Base-by-base conservation (phyloP, 1,140 invertebrate species). In the Wiebesia pumilae region DNA sequence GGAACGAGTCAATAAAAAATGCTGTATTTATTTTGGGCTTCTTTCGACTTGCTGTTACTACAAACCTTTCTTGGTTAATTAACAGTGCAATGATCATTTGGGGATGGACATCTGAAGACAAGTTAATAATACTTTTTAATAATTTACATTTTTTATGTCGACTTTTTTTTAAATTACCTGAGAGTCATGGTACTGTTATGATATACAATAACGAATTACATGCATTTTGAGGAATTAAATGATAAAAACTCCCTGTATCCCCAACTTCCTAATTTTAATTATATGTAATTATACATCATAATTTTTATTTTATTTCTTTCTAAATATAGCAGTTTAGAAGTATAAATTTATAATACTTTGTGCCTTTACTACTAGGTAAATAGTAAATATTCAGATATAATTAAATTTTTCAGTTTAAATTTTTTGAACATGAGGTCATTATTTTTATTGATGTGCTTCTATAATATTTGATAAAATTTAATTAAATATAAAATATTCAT, bases 61-160 rank as follows among this genome's bases (percentile, higher is more conserved):
- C 95, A 0, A 95, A 97, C 86, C 90, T 95, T 3, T 93, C 95
- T 2, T 96, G 96, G 95, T 91, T 97, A 1, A 94, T 97, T 2
- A 96, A 97, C 88, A 97, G 96, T 81, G 95, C 95, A 0, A 94
- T 95, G 38, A 93, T 95, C 27, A 91, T 97, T 30, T 97, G 97
- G 96, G 96, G 96, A 43, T 93, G 97, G 3, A 94, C 96, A 89
- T 95, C 95, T 73, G 95, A 94, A 35, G 95, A 96, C 89, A 97
- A 96, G 96, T 97, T 94, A 95, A 94, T 95, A 88, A 40, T 88
- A 38, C 86, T 92, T 91, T 87, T 90, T 27, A 65, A 91, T 90
- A 91, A 88, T 27, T 38, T 90, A 9, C 77, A n/a, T 19, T 85
- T 93, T 67, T 73, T 93, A 10, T 91, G 90, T 33, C 90, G 54